Conservation (phyloP, 2,797 vertebrate species). For the Loriculus beryllinus region DNA sequence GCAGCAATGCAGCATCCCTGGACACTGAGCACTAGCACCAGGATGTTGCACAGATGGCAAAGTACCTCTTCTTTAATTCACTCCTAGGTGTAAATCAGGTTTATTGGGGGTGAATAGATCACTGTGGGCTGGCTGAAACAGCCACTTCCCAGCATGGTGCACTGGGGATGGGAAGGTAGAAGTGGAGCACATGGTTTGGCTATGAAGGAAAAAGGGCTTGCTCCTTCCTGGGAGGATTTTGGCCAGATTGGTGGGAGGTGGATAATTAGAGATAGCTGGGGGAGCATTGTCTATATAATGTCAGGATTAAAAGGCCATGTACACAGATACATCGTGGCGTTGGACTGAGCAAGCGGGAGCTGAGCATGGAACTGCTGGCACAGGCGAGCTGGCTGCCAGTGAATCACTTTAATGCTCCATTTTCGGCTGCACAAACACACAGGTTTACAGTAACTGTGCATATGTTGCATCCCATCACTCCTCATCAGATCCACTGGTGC, state of each 20-base stretch:
- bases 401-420: conserved; percentile 8
- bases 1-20: not conserved
- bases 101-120: not conserved
- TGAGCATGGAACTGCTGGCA: not conserved
- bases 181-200: accelerated
- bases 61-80: not conserved
- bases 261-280: not conserved
- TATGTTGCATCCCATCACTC: conserved; percentile 35
- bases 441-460: conserved; percentile 37
- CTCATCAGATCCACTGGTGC: not conserved
- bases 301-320: not conserved
- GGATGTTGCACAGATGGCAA: not conserved
- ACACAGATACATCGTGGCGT: accelerated
- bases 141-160: accelerated
- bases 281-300: not conserved
- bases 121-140: accelerated
- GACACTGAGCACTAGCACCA: not conserved
- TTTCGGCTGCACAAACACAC: not conserved
- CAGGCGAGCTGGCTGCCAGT: not conserved
- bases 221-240: not conserved
- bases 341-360: not conserved
- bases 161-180: not conserved
- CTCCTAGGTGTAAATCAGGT: not conserved
- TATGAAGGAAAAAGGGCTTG: accelerated
- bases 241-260: not conserved